These are phyloP conservation scores for Trematomus bernacchii DNA, from an alignment of 2,797 vertebrate species.

Conservation along the genomic window DNA sequence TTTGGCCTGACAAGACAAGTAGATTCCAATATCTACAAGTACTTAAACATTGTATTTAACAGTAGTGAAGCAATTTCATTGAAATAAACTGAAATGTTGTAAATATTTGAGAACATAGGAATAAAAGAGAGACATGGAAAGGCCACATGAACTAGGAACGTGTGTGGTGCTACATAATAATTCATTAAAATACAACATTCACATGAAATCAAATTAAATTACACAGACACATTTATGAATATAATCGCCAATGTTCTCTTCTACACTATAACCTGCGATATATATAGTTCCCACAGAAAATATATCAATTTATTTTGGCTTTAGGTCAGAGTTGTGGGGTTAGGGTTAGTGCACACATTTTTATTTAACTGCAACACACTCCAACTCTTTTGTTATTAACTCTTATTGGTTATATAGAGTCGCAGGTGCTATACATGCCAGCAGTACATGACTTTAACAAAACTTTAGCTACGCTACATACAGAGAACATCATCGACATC, in stretches of 20 bases:
- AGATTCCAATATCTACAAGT: neutral
- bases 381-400: neutral
- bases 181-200: neutral
- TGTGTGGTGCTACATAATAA: neutral
- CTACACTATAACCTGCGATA: neutral
- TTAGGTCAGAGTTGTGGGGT: neutral
- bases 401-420: conserved; percentile 4
- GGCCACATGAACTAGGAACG: neutral
- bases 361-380: neutral
- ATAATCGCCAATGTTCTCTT: neutral
- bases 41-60: neutral
- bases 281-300: neutral
- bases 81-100: neutral
- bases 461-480: conserved; percentile 40
- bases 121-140: neutral
- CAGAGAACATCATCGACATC: conserved; percentile 53
- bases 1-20: neutral
- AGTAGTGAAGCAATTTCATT: neutral
- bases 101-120: neutral
- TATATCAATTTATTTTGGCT: neutral
- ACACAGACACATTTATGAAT: neutral
- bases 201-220: neutral
- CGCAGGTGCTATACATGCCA: conserved; percentile 22
- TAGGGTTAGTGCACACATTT: neutral
- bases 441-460: conserved; percentile 31